Base-by-base conservation (phyloP, 2,113 vertebrate genomes). In the Otocyon megalotis region DNA sequence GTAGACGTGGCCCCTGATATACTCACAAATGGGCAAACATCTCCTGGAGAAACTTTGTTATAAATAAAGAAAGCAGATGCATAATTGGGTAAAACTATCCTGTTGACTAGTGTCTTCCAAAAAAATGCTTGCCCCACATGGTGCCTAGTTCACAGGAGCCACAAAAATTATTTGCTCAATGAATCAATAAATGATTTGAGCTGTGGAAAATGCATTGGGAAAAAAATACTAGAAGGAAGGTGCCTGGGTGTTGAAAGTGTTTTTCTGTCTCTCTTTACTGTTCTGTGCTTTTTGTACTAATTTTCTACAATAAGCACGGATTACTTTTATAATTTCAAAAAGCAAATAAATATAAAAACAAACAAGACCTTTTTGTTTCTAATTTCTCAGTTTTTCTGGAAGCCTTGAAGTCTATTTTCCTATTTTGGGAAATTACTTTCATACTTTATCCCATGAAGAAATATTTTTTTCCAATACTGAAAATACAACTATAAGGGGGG, bases 41-140 rank as follows among this genome's bases (percentile, higher is more conserved):
- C 17, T 20, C 58, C 60, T 10, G 15, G 43, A 96, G 37, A 67
- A 81, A 17, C 30, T 82, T 63, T 81, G 22, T 43, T 50, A 48
- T 16, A 48, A 43, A 28, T 56, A 43, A 76, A 91, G 76, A 63
- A 82, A 88, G 24, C 12, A 91, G 60, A 84, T 19, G 37, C 20
- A 19, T 88, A 80, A 54, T 1, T 19, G 19, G 17, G 11, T 90
- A 28, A 67, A 53, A 74, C 5, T 7, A 14, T 81, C n/a, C 22
- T 62, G 37, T 2, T 83, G 5, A 37, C 50, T n/a, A 43, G 5
- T 5, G 53, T 32, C 28, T 87, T 67, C 80, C 54, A 69, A 72
- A 56, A 62, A 35, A 37, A 28, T 16, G 0, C 1, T 9, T 1
- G 2, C 3, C n/a, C 4, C 26, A 62, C 35, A 19, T 4, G 24